These are phyloP conservation scores for Pasiphila rectangulata DNA, from an alignment of 2,888 invertebrate genomes.

Conservation along the genomic window DNA sequence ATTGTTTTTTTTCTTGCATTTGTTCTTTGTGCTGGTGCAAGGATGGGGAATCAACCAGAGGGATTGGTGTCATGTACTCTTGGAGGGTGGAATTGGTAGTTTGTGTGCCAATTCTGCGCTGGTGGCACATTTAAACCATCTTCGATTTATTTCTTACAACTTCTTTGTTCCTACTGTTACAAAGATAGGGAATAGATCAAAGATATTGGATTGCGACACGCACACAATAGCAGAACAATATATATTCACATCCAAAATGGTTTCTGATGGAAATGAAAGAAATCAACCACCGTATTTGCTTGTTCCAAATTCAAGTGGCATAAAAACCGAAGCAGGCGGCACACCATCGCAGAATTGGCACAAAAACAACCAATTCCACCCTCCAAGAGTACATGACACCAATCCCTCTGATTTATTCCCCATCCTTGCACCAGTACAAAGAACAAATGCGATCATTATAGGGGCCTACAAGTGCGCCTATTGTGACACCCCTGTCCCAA, in stretches of 20 bases:
- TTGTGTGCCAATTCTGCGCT: constrained; percentile 5
- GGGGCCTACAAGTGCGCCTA: constrained; percentile 40
- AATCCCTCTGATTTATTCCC: constrained; percentile 15
- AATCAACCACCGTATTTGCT: too few species aligned
- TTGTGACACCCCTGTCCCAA: constrained; percentile 43
- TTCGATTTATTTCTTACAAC: too few species aligned
- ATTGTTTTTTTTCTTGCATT: too few species aligned
- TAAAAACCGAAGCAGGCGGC: background rate
- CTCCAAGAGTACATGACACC: constrained; percentile 13
- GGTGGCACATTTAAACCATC: too few species aligned
- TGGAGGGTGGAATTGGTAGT: background rate
- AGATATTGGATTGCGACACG: too few species aligned
- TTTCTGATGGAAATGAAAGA: too few species aligned
- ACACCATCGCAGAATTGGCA: background rate
- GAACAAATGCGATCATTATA: constrained; percentile 40
- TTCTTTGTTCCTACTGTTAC: too few species aligned
- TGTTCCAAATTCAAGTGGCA: too few species aligned
- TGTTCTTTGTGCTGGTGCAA: constrained; percentile 29
- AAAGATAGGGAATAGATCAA: too few species aligned
- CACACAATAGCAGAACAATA: too few species aligned
- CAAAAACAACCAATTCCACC: background rate
- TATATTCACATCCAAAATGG: too few species aligned
- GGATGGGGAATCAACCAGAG: constrained; percentile 13
- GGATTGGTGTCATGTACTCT: constrained; percentile 17
- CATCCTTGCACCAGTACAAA: constrained; percentile 17